Evolutionary conservation across 23 tunicate genomes (phyloP).

Genomic region (Styela clava): DNA sequence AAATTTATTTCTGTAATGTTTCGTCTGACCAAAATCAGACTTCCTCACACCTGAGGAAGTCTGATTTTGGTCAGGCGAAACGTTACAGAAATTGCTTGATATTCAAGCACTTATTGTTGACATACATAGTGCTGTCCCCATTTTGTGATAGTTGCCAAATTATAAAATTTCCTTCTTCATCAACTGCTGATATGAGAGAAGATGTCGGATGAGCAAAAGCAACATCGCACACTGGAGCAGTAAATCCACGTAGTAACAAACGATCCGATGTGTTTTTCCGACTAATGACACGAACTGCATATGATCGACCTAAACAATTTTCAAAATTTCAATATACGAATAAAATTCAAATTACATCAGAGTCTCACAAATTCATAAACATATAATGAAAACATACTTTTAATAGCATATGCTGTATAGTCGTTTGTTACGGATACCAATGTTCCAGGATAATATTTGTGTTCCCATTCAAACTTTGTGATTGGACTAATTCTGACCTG

Average conservation of each 20-base stretch:
- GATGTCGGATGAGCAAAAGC: slow-evolving; percentile 44
- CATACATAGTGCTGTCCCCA: slow-evolving; percentile 47
- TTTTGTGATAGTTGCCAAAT: slow-evolving; percentile 46
- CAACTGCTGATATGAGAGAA: slow-evolving; percentile 12
- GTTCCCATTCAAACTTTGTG: slow-evolving; percentile 85
- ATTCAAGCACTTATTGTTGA: no score
- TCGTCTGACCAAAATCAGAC: no score
- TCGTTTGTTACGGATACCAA: slow-evolving; percentile 65
- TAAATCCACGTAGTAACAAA: slow-evolving; percentile 58
- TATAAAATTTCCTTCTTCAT: slow-evolving; percentile 51
- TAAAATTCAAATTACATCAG: background rate
- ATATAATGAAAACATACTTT: slow-evolving; percentile 58
- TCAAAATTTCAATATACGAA: background rate
- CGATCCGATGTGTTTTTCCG: slow-evolving; percentile 73
- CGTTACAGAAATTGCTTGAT: no score
- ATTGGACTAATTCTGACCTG: slow-evolving; percentile 63
- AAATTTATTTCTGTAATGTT: no score
- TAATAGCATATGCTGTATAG: slow-evolving; percentile 71
- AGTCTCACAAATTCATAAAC: no score
- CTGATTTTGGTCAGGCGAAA: no score
- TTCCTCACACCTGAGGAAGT: no score
- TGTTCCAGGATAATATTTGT: slow-evolving; percentile 57
- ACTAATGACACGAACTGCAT: slow-evolving; percentile 65
- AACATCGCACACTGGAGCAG: slow-evolving; percentile 61
- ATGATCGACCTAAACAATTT: slow-evolving; percentile 54